Conservation (phyloP, 2,113 vertebrate species). For the Electrona antarctica region DNA sequence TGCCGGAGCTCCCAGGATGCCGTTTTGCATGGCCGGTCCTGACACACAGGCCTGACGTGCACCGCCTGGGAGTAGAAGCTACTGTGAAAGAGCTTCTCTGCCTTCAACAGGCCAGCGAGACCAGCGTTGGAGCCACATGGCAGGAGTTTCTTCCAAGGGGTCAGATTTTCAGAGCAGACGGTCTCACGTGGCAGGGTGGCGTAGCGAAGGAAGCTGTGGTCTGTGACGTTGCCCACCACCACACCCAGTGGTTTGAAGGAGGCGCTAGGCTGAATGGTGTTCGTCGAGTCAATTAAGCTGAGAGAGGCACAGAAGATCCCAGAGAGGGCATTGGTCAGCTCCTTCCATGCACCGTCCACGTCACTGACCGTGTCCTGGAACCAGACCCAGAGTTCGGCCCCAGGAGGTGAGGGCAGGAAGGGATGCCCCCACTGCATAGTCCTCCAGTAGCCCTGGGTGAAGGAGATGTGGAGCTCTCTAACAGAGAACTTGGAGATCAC, state of each 20-base stretch:
- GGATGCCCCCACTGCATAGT: constrained; percentile 93
- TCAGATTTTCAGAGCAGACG: constrained; percentile 97
- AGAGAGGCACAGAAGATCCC: constrained; percentile 98
- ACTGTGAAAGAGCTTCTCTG: constrained; percentile 95
- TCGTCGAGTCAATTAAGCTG: constrained; percentile 98
- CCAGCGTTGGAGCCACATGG: constrained; percentile 97
- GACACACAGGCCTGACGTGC: constrained; percentile 91
- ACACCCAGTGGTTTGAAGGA: constrained; percentile 96
- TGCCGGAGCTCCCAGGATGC: constrained; percentile 94
- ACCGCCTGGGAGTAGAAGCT: constrained; percentile 96
- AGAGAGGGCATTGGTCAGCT: constrained; percentile 93
- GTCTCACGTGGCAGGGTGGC: constrained; percentile 93
- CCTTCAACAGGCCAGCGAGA: constrained; percentile 92
- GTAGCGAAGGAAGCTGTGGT: constrained; percentile 90
- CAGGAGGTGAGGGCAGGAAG: constrained; percentile 87
- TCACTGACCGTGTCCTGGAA: constrained; percentile 90
- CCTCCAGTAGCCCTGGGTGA: constrained; percentile 92
- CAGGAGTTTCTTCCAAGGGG: constrained; percentile 97
- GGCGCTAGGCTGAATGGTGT: constrained; percentile 92
- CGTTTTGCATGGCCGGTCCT: constrained; percentile 83
- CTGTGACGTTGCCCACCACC: constrained; percentile 83
- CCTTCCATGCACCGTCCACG: constrained; percentile 93
- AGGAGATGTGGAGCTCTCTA: constrained; percentile 89
- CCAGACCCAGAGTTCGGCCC: constrained; percentile 91
- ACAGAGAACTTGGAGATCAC: constrained; percentile 93